phyloP scores from a whole-genome alignment of 1,140 invertebrate species.

The Dreissena polymorpha region DNA sequence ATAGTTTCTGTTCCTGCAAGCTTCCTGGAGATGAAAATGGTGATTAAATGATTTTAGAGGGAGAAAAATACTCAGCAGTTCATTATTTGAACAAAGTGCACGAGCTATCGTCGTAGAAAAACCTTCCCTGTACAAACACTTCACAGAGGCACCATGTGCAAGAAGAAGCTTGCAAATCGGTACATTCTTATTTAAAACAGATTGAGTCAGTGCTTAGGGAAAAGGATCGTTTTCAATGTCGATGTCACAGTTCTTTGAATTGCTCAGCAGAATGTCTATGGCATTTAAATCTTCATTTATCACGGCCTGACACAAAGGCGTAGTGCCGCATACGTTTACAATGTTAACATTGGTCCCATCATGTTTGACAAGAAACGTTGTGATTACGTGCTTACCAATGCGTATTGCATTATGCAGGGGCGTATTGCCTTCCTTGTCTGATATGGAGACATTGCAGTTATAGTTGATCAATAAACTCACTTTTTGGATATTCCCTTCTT shows the following conservation, averaged over 20 bases:
- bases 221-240: conserved; percentile 11
- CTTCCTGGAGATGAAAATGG: conserved; percentile 13
- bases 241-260: conserved; percentile 1
- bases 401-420: not conserved
- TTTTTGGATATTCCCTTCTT: not conserved
- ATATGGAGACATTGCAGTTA: not conserved
- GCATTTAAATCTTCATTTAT: not conserved
- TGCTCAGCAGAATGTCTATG: not conserved
- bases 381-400: not conserved
- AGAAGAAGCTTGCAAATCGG: conserved; percentile 11
- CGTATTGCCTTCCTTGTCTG: not conserved
- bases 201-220: conserved; percentile 14
- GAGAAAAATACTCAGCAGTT: conserved; percentile 8
- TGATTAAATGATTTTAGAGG: not conserved
- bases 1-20: not conserved
- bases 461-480: conserved; percentile 9
- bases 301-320: not conserved
- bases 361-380: not conserved
- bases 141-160: conserved; percentile 4
- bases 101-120: not conserved
- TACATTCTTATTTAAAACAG: conserved; percentile 10
- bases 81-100: not conserved
- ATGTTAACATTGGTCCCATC: not conserved
- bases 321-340: not conserved
- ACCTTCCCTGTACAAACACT: not conserved